Percentiles rank a stretch among this genome's conserved stretches.
phyloP scores from a whole-genome alignment of 2,113 vertebrate genomes.

The Oreochromis niloticus region DNA sequence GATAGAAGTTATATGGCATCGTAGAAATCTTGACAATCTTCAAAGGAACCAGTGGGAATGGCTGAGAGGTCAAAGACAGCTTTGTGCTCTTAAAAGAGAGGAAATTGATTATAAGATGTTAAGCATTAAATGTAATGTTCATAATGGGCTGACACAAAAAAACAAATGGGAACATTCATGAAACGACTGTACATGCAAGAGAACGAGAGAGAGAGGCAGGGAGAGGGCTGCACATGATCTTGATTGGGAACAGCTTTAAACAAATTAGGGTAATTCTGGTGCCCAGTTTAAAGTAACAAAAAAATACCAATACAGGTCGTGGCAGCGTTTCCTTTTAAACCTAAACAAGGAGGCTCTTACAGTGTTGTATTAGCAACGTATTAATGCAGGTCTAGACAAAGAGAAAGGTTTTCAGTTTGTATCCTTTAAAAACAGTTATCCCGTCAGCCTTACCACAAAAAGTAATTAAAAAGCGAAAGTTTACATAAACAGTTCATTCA shows the following conservation, averaged over 20 bases:
- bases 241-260: slow-evolving; percentile 34
- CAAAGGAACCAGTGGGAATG: neutral
- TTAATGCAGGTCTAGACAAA: neutral
- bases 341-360: neutral
- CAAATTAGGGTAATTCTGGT: slow-evolving; percentile 20
- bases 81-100: neutral
- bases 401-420: neutral
- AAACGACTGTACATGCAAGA: neutral
- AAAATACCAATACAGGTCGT: neutral
- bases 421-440: neutral
- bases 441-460: neutral
- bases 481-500: neutral
- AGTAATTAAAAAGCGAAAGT: neutral
- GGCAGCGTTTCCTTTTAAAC: slow-evolving; percentile 16
- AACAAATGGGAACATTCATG: neutral
- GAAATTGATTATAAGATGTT: neutral
- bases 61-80: neutral
- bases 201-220: neutral
- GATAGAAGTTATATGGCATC: neutral
- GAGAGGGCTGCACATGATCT: slow-evolving; percentile 10
- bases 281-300: slow-evolving; percentile 9
- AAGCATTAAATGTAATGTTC: neutral
- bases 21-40: neutral
- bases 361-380: neutral
- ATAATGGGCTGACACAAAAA: neutral